These are phyloP conservation scores for Phaethornis superciliosus DNA, from an alignment of 2,113 vertebrate species.

Conservation along the genomic window DNA sequence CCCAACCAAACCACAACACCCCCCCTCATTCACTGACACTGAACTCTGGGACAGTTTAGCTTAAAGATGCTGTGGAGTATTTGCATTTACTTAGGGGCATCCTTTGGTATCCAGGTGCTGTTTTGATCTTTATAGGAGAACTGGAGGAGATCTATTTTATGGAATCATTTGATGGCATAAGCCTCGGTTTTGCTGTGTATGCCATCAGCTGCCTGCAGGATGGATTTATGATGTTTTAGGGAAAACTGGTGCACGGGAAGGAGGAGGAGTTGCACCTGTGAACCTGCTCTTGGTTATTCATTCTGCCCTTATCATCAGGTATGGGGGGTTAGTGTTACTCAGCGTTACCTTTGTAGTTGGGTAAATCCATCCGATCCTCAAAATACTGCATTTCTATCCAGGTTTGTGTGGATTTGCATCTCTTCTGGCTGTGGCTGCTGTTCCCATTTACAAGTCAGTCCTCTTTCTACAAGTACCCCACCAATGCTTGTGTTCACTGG, in stretches of 20 bases:
- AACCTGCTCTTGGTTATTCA: neutral
- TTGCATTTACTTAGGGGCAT: neutral
- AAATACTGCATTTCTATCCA: neutral
- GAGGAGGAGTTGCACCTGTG: neutral
- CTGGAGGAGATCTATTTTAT: neutral
- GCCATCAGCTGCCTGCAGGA: neutral
- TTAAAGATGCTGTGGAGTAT: neutral
- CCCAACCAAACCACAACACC: neutral
- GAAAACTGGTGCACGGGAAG: neutral
- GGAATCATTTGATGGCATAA: neutral
- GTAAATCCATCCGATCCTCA: neutral
- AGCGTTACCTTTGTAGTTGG: neutral
- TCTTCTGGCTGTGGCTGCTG: neutral
- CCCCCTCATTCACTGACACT: neutral
- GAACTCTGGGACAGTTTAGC: neutral
- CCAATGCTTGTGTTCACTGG: neutral
- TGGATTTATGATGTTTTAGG: neutral
- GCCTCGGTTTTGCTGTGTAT: neutral
- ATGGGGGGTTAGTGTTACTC: neutral
- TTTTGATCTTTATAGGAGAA: neutral
- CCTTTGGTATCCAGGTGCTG: neutral
- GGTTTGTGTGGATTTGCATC: neutral
- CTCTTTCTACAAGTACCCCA: rapidly evolving
- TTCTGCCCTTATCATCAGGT: neutral
- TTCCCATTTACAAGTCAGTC: rapidly evolving